These are phyloP conservation scores for Capitulum mitella DNA, from an alignment of 2,888 invertebrate species.

Conservation along the genomic window DNA sequence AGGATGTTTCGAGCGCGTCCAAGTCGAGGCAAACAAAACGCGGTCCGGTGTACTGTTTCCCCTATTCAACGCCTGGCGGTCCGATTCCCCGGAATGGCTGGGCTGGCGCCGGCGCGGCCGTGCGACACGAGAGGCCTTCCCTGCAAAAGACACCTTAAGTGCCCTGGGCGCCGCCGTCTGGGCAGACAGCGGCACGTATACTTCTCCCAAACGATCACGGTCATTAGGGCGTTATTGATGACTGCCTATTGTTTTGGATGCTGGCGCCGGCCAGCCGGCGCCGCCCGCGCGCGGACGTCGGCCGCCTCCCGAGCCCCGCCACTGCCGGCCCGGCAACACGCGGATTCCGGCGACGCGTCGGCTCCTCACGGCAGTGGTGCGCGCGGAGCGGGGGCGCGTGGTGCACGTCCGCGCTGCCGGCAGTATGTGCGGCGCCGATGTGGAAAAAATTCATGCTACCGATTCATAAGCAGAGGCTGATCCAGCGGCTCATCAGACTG, in stretches of 20 bases:
- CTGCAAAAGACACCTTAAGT: background rate
- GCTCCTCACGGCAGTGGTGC: background rate
- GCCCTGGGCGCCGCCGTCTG: background rate
- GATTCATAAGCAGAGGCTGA: slow-evolving; percentile 6
- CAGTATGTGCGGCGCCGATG: slow-evolving; percentile 13
- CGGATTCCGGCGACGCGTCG: background rate
- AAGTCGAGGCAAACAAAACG: no score
- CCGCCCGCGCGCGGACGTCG: slow-evolving; percentile 1
- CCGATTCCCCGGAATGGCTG: no score
- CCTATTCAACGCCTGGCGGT: no score
- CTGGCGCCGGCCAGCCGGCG: slow-evolving; percentile 15
- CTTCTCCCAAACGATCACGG: background rate
- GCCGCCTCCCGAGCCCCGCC: background rate
- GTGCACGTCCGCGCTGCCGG: background rate
- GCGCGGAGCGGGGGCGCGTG: background rate
- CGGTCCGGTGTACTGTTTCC: no score
- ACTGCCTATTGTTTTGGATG: background rate
- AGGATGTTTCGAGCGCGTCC: no score
- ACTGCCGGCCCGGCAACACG: background rate
- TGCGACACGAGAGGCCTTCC: no score
- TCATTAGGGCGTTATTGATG: slow-evolving; percentile 21
- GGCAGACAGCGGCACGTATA: background rate
- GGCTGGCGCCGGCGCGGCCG: no score
- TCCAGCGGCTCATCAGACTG: background rate
- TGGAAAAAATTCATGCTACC: slow-evolving; percentile 16